A percentile compares a stretch with the other conserved stretches of the same genome.
phyloP scores from a whole-genome alignment of 2,888 invertebrate species.

The Drosophila diplacantha region DNA sequence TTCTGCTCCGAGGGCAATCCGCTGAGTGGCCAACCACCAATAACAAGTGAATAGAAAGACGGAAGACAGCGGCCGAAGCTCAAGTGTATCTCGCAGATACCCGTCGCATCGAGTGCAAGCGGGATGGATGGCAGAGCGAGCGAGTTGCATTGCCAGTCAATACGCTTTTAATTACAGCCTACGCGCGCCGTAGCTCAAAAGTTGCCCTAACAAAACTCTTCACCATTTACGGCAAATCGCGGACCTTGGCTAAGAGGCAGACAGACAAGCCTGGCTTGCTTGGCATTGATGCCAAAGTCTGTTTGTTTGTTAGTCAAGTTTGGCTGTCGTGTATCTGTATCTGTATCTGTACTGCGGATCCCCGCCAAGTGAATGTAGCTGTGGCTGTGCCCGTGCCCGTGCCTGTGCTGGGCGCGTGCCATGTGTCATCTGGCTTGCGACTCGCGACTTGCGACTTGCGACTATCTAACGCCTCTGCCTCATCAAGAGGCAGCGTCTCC shows the following conservation, averaged over 20 bases:
- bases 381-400: conserved; percentile 17
- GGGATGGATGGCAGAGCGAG: conserved; percentile 44
- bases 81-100: conserved; percentile 27
- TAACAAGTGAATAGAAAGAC: conserved; percentile 46
- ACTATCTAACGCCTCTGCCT: conserved; percentile 73
- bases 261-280: conserved; percentile 20
- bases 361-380: conserved; percentile 9
- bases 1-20: conserved; percentile 31
- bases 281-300: conserved; percentile 39
- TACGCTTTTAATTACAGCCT: conserved; percentile 69
- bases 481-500: conserved; percentile 64
- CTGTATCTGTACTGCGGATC: conserved; percentile 11
- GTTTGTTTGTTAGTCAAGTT: conserved; percentile 35
- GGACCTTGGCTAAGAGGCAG: conserved; percentile 54
- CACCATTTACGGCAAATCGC: conserved; percentile 66
- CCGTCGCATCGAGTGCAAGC: conserved; percentile 46
- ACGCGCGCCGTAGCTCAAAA: conserved; percentile 49
- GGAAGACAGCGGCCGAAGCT: conserved; percentile 15
- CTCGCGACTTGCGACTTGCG: conserved; percentile 50
- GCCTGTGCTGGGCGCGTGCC: conserved; percentile 63
- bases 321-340: conserved; percentile 22
- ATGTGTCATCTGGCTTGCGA: conserved; percentile 70
- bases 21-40: conserved; percentile 35
- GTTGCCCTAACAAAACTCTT: conserved; percentile 64
- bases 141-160: conserved; percentile 61